Conservation (phyloP, 2,888 invertebrate species). For the Pyrgus malvae region DNA sequence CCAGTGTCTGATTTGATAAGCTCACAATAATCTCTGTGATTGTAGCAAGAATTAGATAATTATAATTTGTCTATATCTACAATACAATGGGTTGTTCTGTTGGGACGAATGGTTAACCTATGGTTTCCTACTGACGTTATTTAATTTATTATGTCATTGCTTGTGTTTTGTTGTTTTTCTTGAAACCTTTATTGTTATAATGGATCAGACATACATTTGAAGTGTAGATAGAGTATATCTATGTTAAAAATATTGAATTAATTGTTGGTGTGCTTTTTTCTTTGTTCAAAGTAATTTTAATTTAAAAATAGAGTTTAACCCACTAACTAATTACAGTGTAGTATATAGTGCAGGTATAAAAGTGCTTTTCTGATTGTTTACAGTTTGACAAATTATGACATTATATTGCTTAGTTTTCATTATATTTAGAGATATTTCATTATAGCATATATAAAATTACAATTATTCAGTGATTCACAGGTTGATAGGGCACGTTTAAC, state of each 20-base stretch:
- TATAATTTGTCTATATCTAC: conserved; percentile 71
- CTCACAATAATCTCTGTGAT: conserved; percentile 82
- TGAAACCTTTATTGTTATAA: conserved; percentile 54
- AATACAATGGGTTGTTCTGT: conserved; percentile 70
- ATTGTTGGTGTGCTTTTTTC: conserved; percentile 40
- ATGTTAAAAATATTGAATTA: conserved; percentile 29
- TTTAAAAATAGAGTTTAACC: conserved; percentile 36
- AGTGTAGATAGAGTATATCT: conserved; percentile 27
- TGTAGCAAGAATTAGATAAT: conserved; percentile 80
- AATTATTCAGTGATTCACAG: conserved; percentile 23
- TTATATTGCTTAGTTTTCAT: conserved; percentile 29
- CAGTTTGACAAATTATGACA: conserved; percentile 27
- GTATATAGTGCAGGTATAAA: conserved; percentile 27
- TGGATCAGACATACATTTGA: conserved; percentile 46
- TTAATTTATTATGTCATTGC: conserved; percentile 76
- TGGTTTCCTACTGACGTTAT: conserved; percentile 76
- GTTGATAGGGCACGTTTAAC: conserved; percentile 12
- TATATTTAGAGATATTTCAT: conserved; percentile 11
- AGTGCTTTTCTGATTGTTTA: conserved; percentile 27
- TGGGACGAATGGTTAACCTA: conserved; percentile 63
- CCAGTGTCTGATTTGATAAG: conserved; percentile 66
- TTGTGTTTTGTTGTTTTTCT: conserved; percentile 76
- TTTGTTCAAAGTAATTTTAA: conserved; percentile 33
- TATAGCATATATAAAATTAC: conserved; percentile 11
- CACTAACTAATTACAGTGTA: conserved; percentile 35